Evolutionary conservation across 2,113 vertebrate genomes (phyloP).

Genomic region (Phylloscopus whistleri): DNA sequence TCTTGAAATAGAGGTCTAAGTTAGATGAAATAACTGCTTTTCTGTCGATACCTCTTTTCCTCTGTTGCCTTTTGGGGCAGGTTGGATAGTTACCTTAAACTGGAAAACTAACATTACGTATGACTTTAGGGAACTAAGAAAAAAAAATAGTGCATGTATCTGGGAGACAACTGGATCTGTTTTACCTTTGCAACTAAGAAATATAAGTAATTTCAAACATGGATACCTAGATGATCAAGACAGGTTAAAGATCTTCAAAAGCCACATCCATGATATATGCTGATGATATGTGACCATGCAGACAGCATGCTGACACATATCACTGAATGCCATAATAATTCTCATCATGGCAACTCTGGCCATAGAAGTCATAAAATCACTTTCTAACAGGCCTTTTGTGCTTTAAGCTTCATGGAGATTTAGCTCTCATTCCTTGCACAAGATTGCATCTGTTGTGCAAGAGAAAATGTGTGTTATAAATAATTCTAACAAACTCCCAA

Average conservation of each 20-base stretch:
- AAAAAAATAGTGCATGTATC: neutral
- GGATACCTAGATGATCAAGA: neutral
- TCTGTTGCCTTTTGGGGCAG: neutral
- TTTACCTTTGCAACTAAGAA: neutral
- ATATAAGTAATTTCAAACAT: neutral
- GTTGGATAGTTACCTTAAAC: neutral
- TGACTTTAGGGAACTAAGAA: neutral
- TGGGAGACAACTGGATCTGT: neutral
- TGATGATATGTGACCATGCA: neutral
- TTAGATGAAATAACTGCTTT: neutral
- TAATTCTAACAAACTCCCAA: neutral
- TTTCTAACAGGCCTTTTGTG: neutral
- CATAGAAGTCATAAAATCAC: neutral
- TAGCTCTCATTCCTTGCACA: neutral
- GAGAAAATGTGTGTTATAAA: neutral
- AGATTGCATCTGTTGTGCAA: neutral
- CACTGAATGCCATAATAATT: neutral
- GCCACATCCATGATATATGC: rapidly evolving
- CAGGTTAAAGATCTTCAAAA: neutral
- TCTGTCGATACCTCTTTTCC: neutral
- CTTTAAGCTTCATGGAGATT: neutral
- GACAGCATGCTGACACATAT: neutral
- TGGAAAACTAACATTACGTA: neutral
- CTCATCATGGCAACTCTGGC: neutral
- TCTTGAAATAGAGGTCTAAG: neutral